A percentile compares a stretch with the other conserved stretches of the same genome.
These are phyloP conservation scores for Platorchestia sp. DNA, from an alignment of 1,140 invertebrate genomes.

Conservation along the genomic window DNA sequence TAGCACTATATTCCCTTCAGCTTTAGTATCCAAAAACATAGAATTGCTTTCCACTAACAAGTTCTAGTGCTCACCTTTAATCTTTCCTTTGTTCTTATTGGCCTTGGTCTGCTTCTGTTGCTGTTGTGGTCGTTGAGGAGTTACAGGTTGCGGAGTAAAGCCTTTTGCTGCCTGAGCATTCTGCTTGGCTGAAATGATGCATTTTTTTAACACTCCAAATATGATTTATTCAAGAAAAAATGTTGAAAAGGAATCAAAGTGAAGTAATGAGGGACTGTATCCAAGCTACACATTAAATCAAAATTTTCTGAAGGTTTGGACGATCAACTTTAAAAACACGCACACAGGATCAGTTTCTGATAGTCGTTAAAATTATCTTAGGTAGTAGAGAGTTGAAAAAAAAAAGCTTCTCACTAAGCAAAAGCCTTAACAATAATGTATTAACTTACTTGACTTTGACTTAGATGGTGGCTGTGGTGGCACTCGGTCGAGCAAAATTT, in stretches of 20 bases:
- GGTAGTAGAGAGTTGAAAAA: background rate
- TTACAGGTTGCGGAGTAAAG: background rate
- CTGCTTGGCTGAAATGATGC: background rate
- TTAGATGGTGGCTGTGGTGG: slow-evolving; percentile 3
- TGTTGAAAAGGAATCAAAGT: background rate
- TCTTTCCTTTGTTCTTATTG: slow-evolving; percentile 13
- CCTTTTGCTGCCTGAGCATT: background rate
- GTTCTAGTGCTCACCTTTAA: slow-evolving; percentile 26
- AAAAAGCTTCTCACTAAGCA: background rate
- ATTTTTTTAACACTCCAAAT: background rate
- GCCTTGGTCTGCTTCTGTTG: background rate
- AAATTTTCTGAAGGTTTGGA: background rate
- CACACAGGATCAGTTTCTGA: too few species aligned
- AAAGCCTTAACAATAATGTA: background rate
- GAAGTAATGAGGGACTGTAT: background rate
- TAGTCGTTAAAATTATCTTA: background rate
- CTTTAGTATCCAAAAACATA: background rate
- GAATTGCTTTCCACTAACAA: background rate
- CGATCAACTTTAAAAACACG: too few species aligned
- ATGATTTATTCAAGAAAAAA: background rate
- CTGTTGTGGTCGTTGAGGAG: background rate
- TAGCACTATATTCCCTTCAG: background rate
- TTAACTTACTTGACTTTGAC: background rate
- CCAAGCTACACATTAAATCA: background rate
- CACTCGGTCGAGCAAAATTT: slow-evolving; percentile 70